Evolutionary conservation across 37 sponge, comb jelly and placozoan species (phyloP).

Genomic region (Bolinopsis microptera): DNA sequence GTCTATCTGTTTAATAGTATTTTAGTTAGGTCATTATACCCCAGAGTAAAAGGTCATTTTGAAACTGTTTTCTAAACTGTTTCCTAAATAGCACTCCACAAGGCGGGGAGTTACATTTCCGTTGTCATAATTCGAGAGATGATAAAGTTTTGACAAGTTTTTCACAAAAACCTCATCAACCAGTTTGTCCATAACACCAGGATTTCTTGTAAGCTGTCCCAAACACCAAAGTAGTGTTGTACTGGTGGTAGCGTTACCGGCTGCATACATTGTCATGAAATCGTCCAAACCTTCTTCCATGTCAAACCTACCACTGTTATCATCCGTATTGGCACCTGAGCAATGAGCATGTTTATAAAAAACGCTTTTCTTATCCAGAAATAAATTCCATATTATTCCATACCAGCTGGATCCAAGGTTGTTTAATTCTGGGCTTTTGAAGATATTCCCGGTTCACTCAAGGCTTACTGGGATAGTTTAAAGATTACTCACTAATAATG

Average conservation of each 20-base stretch:
- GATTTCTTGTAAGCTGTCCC: background rate
- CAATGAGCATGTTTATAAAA: no score
- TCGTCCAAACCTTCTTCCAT: conserved; percentile 45
- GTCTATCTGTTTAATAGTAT: background rate
- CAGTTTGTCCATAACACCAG: conserved; percentile 28
- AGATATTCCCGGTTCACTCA: no score
- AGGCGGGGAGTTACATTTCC: no score
- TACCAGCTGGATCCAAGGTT: no score
- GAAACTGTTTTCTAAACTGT: background rate
- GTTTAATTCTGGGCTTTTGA: no score
- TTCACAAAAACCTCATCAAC: conserved; percentile 58
- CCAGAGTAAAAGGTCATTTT: background rate
- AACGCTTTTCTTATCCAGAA: no score
- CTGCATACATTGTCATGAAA: conserved; percentile 43
- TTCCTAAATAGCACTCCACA: no score
- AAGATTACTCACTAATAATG: background rate
- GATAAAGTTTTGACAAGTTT: no score
- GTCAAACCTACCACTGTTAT: background rate
- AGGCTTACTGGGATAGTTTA: no score
- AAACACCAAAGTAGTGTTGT: background rate
- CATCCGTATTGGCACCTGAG: conserved; percentile 47
- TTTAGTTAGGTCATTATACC: no score
- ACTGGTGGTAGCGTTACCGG: background rate
- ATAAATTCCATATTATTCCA: no score
- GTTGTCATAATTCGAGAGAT: no score